Conservation (phyloP, 1,140 invertebrate species). For the Brachionus manjavacas region DNA sequence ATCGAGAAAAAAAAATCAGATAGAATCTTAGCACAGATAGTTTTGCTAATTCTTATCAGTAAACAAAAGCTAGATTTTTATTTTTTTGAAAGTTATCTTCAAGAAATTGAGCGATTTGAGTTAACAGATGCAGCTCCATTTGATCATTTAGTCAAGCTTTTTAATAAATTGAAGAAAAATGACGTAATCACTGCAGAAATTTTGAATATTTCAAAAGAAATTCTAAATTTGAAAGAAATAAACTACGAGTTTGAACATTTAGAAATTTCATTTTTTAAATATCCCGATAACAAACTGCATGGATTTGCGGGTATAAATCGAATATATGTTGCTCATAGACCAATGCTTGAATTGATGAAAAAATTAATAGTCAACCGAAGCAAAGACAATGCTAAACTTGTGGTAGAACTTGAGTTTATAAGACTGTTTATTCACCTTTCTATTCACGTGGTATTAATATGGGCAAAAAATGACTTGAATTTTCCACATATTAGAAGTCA, state of each 20-base stretch:
- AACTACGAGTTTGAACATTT: background rate
- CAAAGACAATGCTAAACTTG: background rate
- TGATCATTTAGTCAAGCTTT: background rate
- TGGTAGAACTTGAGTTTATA: background rate
- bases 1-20: no score
- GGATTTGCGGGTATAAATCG: background rate
- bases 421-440: background rate
- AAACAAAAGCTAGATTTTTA: background rate
- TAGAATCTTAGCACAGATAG: background rate
- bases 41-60: background rate
- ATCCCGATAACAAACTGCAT: background rate
- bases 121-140: background rate
- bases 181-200: background rate
- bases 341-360: background rate
- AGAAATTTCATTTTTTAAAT: background rate
- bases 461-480: background rate
- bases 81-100: background rate
- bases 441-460: background rate
- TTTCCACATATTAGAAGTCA: background rate
- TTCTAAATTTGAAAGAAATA: background rate
- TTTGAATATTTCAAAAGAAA: background rate
- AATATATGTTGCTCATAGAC: background rate
- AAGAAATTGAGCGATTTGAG: background rate
- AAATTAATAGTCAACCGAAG: background rate
- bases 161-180: background rate